phyloP scores from a whole-genome alignment of 2,797 vertebrate genomes.

The Rhincodon typus region DNA sequence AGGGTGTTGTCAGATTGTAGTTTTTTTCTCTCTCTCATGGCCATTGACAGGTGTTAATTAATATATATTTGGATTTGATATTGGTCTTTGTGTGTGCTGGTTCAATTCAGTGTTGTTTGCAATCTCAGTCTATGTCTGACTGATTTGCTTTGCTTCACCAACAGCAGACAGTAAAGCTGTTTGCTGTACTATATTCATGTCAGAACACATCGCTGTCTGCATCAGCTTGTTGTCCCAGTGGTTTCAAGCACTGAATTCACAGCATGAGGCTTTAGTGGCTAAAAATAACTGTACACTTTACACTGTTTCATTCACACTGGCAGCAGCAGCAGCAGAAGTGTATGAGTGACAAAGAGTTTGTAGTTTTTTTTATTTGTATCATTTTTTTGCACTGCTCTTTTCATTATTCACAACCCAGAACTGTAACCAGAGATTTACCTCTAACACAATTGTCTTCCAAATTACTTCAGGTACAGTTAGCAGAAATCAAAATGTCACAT shows the following conservation, averaged over 20 bases:
- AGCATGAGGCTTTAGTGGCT: constrained; percentile 1
- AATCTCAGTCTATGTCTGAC: not conserved
- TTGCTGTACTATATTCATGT: constrained; percentile 19
- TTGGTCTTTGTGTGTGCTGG: not conserved
- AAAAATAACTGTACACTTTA: constrained; percentile 17
- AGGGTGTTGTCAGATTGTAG: too few species aligned
- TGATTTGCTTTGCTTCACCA: constrained; percentile 14
- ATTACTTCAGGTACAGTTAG: not conserved
- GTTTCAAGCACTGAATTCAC: constrained; percentile 14
- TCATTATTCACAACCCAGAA: not conserved
- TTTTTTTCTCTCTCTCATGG: not conserved
- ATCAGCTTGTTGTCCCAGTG: constrained; percentile 9
- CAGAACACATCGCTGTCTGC: constrained; percentile 32
- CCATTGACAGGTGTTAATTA: not conserved
- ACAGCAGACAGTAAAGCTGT: not conserved
- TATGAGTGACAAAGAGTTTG: not conserved
- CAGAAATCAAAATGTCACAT: not conserved
- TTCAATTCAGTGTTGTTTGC: not conserved
- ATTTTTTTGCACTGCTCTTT: not conserved
- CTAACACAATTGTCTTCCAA: not conserved
- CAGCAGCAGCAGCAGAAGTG: not conserved
- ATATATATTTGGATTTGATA: not conserved
- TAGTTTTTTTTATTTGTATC: not conserved
- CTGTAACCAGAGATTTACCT: not conserved
- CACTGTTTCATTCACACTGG: not conserved